Evolutionary conservation across 2,113 vertebrate species (phyloP).

Genomic region (Hippoglossus stenolepis): DNA sequence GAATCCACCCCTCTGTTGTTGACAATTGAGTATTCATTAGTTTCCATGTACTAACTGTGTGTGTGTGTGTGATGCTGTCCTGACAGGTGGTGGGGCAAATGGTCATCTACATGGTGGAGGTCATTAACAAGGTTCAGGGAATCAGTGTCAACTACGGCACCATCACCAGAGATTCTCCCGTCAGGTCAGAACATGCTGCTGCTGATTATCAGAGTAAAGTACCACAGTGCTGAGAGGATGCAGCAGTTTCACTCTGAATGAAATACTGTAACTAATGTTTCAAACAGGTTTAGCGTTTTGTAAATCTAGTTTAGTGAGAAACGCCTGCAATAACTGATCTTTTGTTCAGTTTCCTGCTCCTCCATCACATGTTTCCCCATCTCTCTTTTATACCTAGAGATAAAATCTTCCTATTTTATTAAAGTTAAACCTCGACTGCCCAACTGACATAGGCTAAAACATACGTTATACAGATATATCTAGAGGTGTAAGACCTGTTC

Average conservation of each 20-base stretch:
- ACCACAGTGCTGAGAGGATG: not conserved
- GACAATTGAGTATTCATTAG: not conserved
- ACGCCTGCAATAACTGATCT: too few relatives aligned
- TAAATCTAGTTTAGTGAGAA: too few relatives aligned
- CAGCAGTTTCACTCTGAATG: not conserved
- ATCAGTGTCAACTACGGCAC: conserved; percentile 81
- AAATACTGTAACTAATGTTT: too few relatives aligned
- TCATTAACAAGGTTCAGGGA: conserved; percentile 75
- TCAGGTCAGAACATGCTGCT: conserved; percentile 71
- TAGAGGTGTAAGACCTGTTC: too few relatives aligned
- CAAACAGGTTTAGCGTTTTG: too few relatives aligned
- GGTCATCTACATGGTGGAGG: conserved; percentile 80
- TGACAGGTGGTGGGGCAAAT: conserved; percentile 77
- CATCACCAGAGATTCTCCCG: conserved; percentile 83
- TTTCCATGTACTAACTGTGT: not conserved
- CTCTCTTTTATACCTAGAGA: not conserved
- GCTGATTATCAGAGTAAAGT: not conserved
- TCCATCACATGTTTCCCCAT: not conserved
- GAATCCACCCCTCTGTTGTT: not conserved
- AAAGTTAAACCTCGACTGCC: not conserved
- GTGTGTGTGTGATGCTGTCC: not conserved
- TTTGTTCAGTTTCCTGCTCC: not conserved
- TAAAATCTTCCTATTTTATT: not conserved
- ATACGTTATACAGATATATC: too few relatives aligned
- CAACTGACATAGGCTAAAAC: not conserved